These are phyloP conservation scores for Sebastes hubbsi DNA, from an alignment of 2,797 vertebrate genomes.

Conservation along the genomic window DNA sequence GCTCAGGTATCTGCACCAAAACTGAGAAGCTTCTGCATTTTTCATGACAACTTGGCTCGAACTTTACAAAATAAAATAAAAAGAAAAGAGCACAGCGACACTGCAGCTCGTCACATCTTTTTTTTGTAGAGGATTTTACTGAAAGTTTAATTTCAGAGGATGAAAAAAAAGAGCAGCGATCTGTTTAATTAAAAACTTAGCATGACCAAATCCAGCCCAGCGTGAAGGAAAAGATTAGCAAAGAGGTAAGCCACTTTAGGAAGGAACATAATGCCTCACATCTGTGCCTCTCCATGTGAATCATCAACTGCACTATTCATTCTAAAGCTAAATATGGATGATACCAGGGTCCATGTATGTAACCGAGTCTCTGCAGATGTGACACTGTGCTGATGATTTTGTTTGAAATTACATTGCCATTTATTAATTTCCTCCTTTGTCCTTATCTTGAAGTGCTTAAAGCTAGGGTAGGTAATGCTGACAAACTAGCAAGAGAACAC, in stretches of 20 bases:
- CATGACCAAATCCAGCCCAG: conserved; percentile 74
- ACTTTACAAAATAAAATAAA: conserved; percentile 2
- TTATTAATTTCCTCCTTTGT: background rate
- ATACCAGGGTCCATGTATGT: background rate
- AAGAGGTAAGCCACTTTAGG: conserved; percentile 72
- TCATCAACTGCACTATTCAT: conserved; percentile 30
- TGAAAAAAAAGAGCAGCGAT: conserved; percentile 78
- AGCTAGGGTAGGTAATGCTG: no score
- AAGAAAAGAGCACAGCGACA: background rate
- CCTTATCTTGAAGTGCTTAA: background rate
- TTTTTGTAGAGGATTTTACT: conserved; percentile 49
- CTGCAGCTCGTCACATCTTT: background rate
- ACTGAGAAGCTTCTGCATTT: conserved; percentile 53
- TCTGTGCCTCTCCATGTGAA: conserved; percentile 43
- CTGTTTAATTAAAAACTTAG: conserved; percentile 87
- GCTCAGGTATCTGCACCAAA: conserved; percentile 21
- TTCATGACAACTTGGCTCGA: conserved; percentile 51
- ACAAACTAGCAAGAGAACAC: no score
- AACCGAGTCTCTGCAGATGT: background rate
- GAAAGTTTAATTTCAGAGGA: conserved; percentile 80
- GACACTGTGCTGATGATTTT: background rate
- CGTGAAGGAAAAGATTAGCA: conserved; percentile 81
- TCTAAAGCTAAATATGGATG: background rate
- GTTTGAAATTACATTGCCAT: background rate
- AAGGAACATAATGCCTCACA: conserved; percentile 52